Evolutionary conservation across 1,140 invertebrate species (phyloP).

Genomic region (Aphaenogaster rudis): DNA sequence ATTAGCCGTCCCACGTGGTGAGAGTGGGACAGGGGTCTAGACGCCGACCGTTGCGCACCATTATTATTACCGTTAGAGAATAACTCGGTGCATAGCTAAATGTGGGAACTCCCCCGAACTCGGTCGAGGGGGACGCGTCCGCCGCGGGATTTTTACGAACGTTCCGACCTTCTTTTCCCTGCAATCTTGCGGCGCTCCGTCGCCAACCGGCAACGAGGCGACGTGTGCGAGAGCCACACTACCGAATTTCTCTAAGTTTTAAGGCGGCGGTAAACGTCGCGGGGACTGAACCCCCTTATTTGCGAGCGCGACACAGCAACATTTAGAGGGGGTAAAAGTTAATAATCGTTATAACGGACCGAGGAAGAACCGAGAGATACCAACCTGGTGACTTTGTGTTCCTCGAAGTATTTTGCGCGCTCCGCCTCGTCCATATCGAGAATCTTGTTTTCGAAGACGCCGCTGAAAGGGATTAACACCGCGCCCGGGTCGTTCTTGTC

Average conservation of each 20-base stretch:
- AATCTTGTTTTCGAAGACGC: conserved; percentile 95
- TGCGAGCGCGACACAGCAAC: conserved; percentile 59
- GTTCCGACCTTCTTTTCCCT: conserved; percentile 13
- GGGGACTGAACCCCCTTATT: conserved; percentile 49
- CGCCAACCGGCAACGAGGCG: conserved; percentile 18
- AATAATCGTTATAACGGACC: conserved; percentile 38
- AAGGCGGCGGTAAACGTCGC: neutral
- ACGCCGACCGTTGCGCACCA: conserved; percentile 72
- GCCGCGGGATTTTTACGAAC: conserved; percentile 62
- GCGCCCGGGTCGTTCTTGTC: conserved; percentile 98
- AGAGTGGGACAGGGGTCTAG: conserved; percentile 78
- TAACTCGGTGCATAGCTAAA: conserved; percentile 79
- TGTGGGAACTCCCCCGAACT: conserved; percentile 79
- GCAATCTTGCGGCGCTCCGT: conserved; percentile 50
- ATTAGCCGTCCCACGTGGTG: conserved; percentile 70
- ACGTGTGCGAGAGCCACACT: neutral
- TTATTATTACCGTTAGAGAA: conserved; percentile 81
- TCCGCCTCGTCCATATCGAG: conserved; percentile 95
- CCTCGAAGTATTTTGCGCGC: conserved; percentile 92
- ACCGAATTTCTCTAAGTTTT: conserved; percentile 41
- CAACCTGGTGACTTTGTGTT: conserved; percentile 93
- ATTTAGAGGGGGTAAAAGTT: conserved; percentile 39
- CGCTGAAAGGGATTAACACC: conserved; percentile 97
- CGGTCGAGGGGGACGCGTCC: conserved; percentile 17
- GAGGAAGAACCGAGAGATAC: conserved; percentile 2